Base-by-base conservation (phyloP, 1,140 invertebrate genomes). In the Zaprionus ornatus region DNA sequence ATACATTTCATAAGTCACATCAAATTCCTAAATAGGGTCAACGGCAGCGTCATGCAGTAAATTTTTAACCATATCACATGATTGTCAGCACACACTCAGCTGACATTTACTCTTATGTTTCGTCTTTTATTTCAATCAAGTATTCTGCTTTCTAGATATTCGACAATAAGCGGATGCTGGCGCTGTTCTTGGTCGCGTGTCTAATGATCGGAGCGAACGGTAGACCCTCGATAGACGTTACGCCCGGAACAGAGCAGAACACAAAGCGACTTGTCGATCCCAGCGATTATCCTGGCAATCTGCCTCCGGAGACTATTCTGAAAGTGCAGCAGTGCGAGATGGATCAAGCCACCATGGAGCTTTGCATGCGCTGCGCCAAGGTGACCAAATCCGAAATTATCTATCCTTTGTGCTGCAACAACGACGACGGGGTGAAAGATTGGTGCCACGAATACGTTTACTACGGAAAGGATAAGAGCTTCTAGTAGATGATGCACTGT, bases 321-420 rank as follows among this genome's bases (percentile, higher is more conserved):
- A 90, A 91, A 66, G 61, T 91, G 54, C 90, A 91, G 21, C 83
- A 90, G 54, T 91, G 90, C 52, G 90, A 91, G 15, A 74, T 63
- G 40, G 50, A 91, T 52, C 55, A 66, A 80, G 65, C 74, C 3
- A 82, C 78, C 2, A 92, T 93, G 75, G 93, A 93, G 82, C 75
- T 92, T 23, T 93, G 93, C 65, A 93, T 93, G 88, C 87, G 92
- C n/a, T 93, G 93, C 56, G 93, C 93, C 29, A 93, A 93, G 77
- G 79, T 92, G 9, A 93, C 93, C n/a, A 93, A 93, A 74, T 93
- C 93, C 1, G 79, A 90, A n/a, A 90, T 92, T 4, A 93, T 93
- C 0, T 93, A 93, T 77, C 93, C 93, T 3, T 90, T 93, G 91
- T 93, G 93, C 75, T 93, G 93, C 52, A 82, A 73, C 23, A 93